Evolutionary conservation across 2,888 invertebrate genomes (phyloP), one percentile per base, ranked within the genome.

Genomic region (Catocala fraxini): DNA sequence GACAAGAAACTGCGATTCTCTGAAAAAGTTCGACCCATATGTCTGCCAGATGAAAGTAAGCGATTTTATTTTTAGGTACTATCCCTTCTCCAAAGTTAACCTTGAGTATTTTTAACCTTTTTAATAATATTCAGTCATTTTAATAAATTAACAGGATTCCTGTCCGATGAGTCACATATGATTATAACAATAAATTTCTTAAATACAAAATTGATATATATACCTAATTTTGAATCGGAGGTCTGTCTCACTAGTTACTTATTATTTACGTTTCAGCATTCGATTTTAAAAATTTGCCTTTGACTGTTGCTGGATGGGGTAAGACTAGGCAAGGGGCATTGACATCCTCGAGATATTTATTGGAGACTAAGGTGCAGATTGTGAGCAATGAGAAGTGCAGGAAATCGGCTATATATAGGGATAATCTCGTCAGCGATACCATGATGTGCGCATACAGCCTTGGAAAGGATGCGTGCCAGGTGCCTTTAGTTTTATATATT

Each of bases 391-490:
- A 81, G 0, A 81, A 77, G 63, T 94, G 94, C 71, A 80, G 74
- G 42, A 90, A 89, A 64, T 88, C 93, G 0, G 56, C 85, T 6
- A 91, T 93, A 68, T 94, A 94, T 63, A 85, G 66, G 56, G 90
- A 89, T 9, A 94, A 94, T 61, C 81, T 94, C 3, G 94, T 91
- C 0, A 59, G 75, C 11, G 88, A 89, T 0, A 82, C 89, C 0
- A 94, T 95, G 95, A 88, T 95, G 93, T 97, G 97, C 79, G 97
- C 96, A 39, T 94, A 94, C 79, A 89, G 89, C 77, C 81, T 95
- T 71, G 88, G 95, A 39, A 95, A 95, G 63, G 96, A 96, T 77
- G 95, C 96, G 0, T 96, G 96, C 79, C 96, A 96, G 94, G 96
- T 96, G 86, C 13, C 6, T 47, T 47, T 4, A 7, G 2, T 0